Evolutionary conservation across 1,140 invertebrate species (phyloP).

Genomic region (Rhynchophorus ferrugineus): DNA sequence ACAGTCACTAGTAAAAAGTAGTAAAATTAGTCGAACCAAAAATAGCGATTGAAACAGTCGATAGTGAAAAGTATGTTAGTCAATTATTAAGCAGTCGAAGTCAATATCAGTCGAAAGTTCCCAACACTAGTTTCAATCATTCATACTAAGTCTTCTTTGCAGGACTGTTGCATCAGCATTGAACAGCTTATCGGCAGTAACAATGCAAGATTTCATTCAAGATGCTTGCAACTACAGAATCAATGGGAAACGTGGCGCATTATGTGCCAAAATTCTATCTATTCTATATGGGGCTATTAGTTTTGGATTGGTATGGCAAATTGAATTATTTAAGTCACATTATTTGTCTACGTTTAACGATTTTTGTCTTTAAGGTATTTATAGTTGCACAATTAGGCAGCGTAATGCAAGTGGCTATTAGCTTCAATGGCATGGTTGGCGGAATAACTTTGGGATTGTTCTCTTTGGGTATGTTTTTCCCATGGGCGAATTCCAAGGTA

Average conservation of each 20-base stretch:
- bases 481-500: constrained; percentile 72
- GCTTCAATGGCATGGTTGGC: constrained; percentile 81
- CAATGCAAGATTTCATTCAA: constrained; percentile 77
- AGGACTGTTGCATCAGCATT: constrained; percentile 88
- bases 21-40: too few species aligned
- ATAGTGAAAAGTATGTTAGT: too few species aligned
- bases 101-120: too few species aligned
- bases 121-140: too few species aligned
- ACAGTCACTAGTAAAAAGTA: too few species aligned
- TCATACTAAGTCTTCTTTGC: constrained; percentile 31
- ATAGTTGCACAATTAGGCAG: constrained; percentile 71
- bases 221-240: constrained; percentile 60
- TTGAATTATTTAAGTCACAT: background rate
- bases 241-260: constrained; percentile 60
- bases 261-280: constrained; percentile 55
- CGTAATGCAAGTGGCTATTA: constrained; percentile 75
- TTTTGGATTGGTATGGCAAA: constrained; percentile 46
- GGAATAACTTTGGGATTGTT: constrained; percentile 80
- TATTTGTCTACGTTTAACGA: background rate
- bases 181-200: constrained; percentile 84
- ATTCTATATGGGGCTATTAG: constrained; percentile 54
- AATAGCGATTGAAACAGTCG: too few species aligned
- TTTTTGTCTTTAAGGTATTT: constrained; percentile 49
- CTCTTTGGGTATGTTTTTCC: constrained; percentile 81
- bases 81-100: too few species aligned